Base-by-base conservation (phyloP, 1,140 invertebrate species). In the Ephestia elutella region DNA sequence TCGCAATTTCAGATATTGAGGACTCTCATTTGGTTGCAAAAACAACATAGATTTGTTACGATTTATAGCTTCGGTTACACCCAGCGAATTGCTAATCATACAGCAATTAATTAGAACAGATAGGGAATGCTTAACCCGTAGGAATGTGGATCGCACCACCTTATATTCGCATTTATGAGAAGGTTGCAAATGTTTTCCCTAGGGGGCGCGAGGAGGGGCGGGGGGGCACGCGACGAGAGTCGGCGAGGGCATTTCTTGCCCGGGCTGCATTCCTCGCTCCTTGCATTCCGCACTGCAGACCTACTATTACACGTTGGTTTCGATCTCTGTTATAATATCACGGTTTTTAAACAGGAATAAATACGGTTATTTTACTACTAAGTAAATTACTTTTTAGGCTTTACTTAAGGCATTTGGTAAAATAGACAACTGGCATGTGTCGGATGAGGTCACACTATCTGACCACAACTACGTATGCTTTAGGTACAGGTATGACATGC, bases 211-310 rank as follows among this genome's bases (percentile, higher is more conserved):
- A 13, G 5, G 19, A 20, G 13, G 2, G 19, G 3, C 3, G 32
- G 19, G 3, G 19, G 32, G 11, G 56, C 56, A 44, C 38, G 38
- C 38, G 38, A 17, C 38, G 38, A 44, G 25, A 49, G 49, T 28
- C 18, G 28, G 17, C 60, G 62, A 66, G 68, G 65, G 68, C 68
- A 71, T 63, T 78, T 78, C 80, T 78, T 80, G 71, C 60, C 68
- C 48, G 55, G 68, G 53, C 79, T 61, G 68, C 80, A 80, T 82
- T 80, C 80, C 72, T 65, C 59, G 60, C 72, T 73, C 62, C 72
- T 71, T 68, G 66, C 77, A 80, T 81, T 80, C 76, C 75, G 62
- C 62, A 66, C 61, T 59, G 61, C 65, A 63, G 64, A 65, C 66
- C 67, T 63, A 62, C 62, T 58, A 60, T 57, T 58, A 68, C 63